phyloP scores from a whole-genome alignment of 1,140 invertebrate genomes.

The Drosophila orena region DNA sequence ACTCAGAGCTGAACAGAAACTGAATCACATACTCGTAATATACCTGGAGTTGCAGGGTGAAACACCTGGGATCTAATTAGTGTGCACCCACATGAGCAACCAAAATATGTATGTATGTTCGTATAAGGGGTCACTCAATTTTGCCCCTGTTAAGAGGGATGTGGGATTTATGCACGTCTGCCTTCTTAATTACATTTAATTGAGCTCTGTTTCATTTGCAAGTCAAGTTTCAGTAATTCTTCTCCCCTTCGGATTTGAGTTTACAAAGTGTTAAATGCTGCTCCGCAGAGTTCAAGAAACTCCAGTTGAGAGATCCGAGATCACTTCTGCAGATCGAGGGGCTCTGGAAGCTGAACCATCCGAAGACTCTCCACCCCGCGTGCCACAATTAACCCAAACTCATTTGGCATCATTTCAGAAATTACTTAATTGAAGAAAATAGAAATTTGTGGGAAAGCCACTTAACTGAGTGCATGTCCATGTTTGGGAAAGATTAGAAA shows the following conservation, averaged over 20 bases:
- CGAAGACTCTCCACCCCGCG: slow-evolving; percentile 4
- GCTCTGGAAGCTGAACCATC: slow-evolving; percentile 19
- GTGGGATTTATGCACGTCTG: slow-evolving; percentile 35
- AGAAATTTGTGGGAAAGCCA: slow-evolving; percentile 61
- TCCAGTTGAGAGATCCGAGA: slow-evolving; percentile 10
- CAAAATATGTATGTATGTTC: slow-evolving; percentile 15
- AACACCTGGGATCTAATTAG: slow-evolving; percentile 51
- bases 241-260: slow-evolving; percentile 49
- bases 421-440: slow-evolving; percentile 74
- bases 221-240: background rate
- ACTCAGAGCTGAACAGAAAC: slow-evolving; percentile 19
- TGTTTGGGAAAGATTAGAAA: slow-evolving; percentile 20
- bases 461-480: slow-evolving; percentile 21
- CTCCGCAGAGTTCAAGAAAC: slow-evolving; percentile 67
- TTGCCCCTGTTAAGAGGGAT: slow-evolving; percentile 6
- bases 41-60: background rate
- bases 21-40: background rate
- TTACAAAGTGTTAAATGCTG: slow-evolving; percentile 72
- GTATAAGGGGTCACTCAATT: background rate
- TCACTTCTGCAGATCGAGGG: slow-evolving; percentile 10
- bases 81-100: slow-evolving; percentile 38
- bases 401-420: slow-evolving; percentile 74
- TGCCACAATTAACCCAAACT: slow-evolving; percentile 69
- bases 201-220: slow-evolving; percentile 68
- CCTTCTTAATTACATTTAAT: slow-evolving; percentile 65